These are phyloP conservation scores for Oscheius sp. DNA, from an alignment of 2,888 invertebrate species.

Conservation along the genomic window DNA sequence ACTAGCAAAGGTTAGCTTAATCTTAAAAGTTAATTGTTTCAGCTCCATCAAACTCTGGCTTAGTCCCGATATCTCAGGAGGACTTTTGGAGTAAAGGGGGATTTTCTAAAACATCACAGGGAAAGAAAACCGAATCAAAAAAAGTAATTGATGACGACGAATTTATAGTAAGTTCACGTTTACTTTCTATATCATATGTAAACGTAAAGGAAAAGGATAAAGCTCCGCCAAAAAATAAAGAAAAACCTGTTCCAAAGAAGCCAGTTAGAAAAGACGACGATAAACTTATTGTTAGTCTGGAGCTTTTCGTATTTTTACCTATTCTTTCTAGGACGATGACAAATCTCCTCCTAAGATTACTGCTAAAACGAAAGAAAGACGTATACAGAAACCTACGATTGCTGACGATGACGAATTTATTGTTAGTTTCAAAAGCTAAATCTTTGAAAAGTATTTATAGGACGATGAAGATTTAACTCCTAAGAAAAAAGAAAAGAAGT, in stretches of 20 bases:
- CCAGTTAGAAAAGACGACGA: neutral
- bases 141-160: neutral
- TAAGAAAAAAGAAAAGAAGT: neutral
- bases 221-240: neutral
- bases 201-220: neutral
- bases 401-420: too few species aligned
- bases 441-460: neutral
- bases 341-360: too few species aligned
- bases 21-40: neutral
- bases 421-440: neutral
- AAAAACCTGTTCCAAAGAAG: neutral
- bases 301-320: too few species aligned
- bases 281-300: neutral
- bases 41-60: neutral
- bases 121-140: conserved; percentile 16
- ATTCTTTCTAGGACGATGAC: too few species aligned
- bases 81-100: neutral
- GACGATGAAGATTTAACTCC: neutral
- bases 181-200: too few species aligned
- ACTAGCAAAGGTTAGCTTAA: neutral
- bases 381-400: too few species aligned
- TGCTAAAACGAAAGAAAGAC: too few species aligned
- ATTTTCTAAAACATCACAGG: neutral
- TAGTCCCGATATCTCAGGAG: neutral
- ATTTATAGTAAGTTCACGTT: conserved; percentile 1